Percentiles rank a stretch among this genome's conserved stretches.
Conservation (phyloP, 1,140 invertebrate species). For the Megalopta genalis region DNA sequence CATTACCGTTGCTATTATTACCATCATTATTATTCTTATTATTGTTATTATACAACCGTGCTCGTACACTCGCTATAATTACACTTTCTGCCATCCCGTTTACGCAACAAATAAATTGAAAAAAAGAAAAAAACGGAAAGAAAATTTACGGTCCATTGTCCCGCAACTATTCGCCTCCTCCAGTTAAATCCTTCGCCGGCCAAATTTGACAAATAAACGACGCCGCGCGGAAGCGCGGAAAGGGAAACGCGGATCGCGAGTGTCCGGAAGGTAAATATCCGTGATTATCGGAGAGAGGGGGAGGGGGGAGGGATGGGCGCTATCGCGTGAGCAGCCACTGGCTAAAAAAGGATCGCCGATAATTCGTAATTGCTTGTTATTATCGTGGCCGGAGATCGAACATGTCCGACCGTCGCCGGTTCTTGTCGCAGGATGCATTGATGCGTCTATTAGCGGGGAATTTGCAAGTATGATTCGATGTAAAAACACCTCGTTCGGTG, state of each 20-base stretch:
- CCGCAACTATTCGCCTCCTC: no score
- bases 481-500: slow-evolving; percentile 50
- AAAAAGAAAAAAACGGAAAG: no score
- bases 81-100: no score
- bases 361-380: slow-evolving; percentile 74
- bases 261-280: slow-evolving; percentile 70
- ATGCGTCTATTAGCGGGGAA: slow-evolving; percentile 73
- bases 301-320: neutral
- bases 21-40: no score
- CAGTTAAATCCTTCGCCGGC: no score
- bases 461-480: slow-evolving; percentile 75
- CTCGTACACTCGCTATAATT: no score
- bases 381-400: slow-evolving; percentile 67
- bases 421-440: slow-evolving; percentile 72
- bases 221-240: slow-evolving; percentile 19
- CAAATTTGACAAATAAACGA: no score
- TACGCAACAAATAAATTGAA: no score
- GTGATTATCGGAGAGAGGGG: slow-evolving; percentile 51
- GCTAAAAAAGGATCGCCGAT: slow-evolving; percentile 68
- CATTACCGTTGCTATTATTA: no score
- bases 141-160: no score
- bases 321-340: slow-evolving; percentile 59
- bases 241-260: slow-evolving; percentile 27
- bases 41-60: no score
- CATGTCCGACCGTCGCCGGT: slow-evolving; percentile 55